Evolutionary conservation across 2,888 invertebrate genomes (phyloP).

Genomic region (Drosophila villosipedis): DNA sequence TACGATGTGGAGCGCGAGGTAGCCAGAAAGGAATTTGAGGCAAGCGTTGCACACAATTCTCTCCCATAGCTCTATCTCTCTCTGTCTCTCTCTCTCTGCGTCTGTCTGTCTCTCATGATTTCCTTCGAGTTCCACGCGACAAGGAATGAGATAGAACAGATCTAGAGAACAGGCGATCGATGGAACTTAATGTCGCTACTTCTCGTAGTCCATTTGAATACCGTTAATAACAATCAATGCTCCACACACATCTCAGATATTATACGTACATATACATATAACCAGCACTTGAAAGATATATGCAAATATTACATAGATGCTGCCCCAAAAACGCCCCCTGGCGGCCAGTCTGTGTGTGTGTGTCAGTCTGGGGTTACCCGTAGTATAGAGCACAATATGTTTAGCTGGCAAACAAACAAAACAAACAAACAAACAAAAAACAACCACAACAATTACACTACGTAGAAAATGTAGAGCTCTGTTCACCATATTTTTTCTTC

Average conservation of each 20-base stretch:
- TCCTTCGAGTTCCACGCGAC: slow-evolving; percentile 16
- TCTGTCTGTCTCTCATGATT: slow-evolving; percentile 18
- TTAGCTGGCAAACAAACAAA: slow-evolving; percentile 12
- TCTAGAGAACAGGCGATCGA: slow-evolving; percentile 39
- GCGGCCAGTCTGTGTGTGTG: slow-evolving; percentile 46
- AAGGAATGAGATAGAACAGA: slow-evolving; percentile 10
- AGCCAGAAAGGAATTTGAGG: slow-evolving; percentile 98
- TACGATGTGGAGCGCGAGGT: slow-evolving; percentile 99
- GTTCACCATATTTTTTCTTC: slow-evolving; percentile 21
- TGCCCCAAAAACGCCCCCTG: slow-evolving; percentile 50
- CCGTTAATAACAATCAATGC: slow-evolving; percentile 45
- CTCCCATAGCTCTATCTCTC: slow-evolving; percentile 15
- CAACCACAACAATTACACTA: slow-evolving; percentile 3
- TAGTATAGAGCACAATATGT: slow-evolving; percentile 29
- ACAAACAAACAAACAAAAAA: slow-evolving; percentile 16
- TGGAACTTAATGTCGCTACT: slow-evolving; percentile 30
- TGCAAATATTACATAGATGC: slow-evolving; percentile 65
- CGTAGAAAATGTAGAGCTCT: slow-evolving; percentile 21
- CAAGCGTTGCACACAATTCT: slow-evolving; percentile 86
- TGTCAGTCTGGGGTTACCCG: slow-evolving; percentile 40
- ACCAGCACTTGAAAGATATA: slow-evolving; percentile 66
- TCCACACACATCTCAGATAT: slow-evolving; percentile 26
- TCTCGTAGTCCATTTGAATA: slow-evolving; percentile 41
- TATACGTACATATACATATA: slow-evolving; percentile 2
- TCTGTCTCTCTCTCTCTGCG: neutral